Base-by-base conservation (phyloP, 2,888 invertebrate genomes). In the Chymomyza fuscimana region DNA sequence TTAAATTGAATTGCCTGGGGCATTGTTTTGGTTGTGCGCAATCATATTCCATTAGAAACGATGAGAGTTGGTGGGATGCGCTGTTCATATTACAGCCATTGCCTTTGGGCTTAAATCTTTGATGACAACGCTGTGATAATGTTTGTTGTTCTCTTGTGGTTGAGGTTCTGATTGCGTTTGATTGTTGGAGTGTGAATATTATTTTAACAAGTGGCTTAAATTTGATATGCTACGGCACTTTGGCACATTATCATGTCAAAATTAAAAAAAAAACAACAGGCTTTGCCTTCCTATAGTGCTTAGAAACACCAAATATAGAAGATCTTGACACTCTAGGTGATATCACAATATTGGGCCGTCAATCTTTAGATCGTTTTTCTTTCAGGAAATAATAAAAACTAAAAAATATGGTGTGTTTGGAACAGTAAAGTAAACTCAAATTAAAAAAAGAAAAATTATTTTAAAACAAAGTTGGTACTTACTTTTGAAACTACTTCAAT, bases 21-120 rank as follows among this genome's bases (percentile, higher is more conserved):
- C 89, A 86, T 90, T 91, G 91, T 91, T 91, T 91, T 90, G 84
- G 84, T 87, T 81, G 88, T 82, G 87, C 86, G 89, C 90, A 88
- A 89, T 90, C 89, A 87, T 88, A 91, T 90, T 89, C 90, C 89
- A 90, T 91, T 91, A 90, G 83, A 74, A 87, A 81, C 70, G 66
- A 72, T 74, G 66, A 70, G 70, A 12, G 40, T 12, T 46, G 40
- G 12, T 12, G 10, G 40, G 40, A 67, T 59, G 40, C 69, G 73
- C 79, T 86, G 84, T 81, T 87, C 88, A 87, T 82, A 76, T 81
- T 79, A 81, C 81, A 78, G 84, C 76, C 73, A 62, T 64, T 51
- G 84, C 81, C 87, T 73, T 68, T 68, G 86, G 83, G 66, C 52
- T 64, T 58, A 19, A 59, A 36, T 63, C 86, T 86, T 87, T 86